Evolutionary conservation across 2,888 invertebrate genomes (phyloP), one percentile per base, ranked within the genome.

Genomic region (Nomada goodeniana): DNA sequence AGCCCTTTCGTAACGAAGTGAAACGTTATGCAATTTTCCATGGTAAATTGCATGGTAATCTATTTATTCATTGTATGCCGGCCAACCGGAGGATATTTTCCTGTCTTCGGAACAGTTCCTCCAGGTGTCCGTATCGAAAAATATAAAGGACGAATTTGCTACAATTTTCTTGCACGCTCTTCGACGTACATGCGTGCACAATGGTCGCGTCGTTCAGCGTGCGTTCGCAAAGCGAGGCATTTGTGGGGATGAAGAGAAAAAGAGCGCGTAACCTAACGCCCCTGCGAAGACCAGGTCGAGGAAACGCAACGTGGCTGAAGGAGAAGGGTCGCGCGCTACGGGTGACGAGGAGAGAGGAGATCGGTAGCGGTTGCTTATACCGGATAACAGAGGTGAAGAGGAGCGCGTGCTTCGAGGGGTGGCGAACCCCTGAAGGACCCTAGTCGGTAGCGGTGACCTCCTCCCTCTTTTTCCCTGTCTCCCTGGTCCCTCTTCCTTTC

Each of bases 341-440:
- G 79, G 42, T 0, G 44, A 36, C 15, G 61, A 64, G 74, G 69
- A 68, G 68, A 79, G 80, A 75, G 73, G 64, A 71, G 64, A 71
- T 74, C 82, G 75, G 70, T 81, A 86, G 82, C 80, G 84, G 78
- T 74, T 78, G 86, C 79, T 76, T 80, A 76, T 82, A 82, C 81
- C 77, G 79, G 76, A 80, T 82, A 82, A 82, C 83, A 75, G 72
- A 82, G 70, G 82, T 65, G 57, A 87, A 84, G 87, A 86, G 85
- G 71, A 84, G 85, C 83, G 82, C 85, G 83, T 84, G 82, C 67
- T 83, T 85, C 85, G 86, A 87, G 89, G 92, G 91, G 92, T 91
- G 91, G 90, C 89, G 91, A 92, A 90, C 92, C 92, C 92, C 90
- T 86, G 88, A 91, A 91, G 91, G 91, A 92, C 85, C 89, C 88